Percentiles rank a stretch among this genome's conserved stretches.
Evolutionary conservation across 2,797 vertebrate genomes (phyloP).

Genomic region (Cirrhinus mrigala): DNA sequence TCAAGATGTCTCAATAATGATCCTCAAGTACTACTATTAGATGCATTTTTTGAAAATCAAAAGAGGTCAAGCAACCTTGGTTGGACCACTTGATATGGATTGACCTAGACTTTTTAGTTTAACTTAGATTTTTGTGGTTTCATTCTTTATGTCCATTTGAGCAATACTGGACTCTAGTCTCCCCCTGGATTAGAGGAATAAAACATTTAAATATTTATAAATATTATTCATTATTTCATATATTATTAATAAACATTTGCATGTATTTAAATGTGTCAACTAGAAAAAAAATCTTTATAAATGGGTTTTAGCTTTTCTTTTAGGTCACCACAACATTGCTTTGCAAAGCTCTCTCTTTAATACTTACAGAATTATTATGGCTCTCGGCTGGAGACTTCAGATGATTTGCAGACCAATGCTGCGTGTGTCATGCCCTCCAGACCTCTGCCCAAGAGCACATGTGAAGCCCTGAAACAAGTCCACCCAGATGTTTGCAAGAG

Average conservation of each 20-base stretch:
- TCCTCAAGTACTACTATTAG: not conserved
- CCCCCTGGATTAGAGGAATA: not conserved
- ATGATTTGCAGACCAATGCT: conserved; percentile 76
- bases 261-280: not conserved
- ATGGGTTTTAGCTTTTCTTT: not conserved
- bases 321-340: not conserved
- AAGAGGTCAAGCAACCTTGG: not conserved
- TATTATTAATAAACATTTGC: not conserved
- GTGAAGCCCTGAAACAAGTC: conserved; percentile 72
- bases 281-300: not conserved
- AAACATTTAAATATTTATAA: not conserved
- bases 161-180: not conserved
- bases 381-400: conserved; percentile 67
- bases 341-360: conserved; percentile 1
- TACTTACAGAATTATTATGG: conserved; percentile 73
- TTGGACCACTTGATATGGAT: not conserved
- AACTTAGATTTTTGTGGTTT: not conserved
- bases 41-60: not conserved
- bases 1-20: not conserved
- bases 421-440: conserved; percentile 62
- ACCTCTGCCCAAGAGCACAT: conserved; percentile 58
- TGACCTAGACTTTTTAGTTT: not conserved
- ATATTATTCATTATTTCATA: not conserved
- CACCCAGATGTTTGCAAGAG: conserved; percentile 77
- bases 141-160: not conserved